These are phyloP conservation scores for Cartodere bifasciata DNA, from an alignment of 2,888 invertebrate genomes.

Conservation along the genomic window DNA sequence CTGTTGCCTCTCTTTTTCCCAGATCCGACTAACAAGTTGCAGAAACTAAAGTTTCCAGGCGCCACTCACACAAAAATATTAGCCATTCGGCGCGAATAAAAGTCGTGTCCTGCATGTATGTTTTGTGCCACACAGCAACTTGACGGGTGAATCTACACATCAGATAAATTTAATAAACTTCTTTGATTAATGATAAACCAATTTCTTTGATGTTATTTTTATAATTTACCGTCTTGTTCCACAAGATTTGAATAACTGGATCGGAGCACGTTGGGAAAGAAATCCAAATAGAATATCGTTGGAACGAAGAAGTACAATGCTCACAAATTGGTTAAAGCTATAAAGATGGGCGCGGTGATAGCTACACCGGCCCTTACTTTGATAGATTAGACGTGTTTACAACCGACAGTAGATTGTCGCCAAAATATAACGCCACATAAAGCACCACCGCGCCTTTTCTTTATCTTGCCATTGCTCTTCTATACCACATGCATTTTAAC, in stretches of 20 bases:
- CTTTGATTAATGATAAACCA: too few relatives aligned
- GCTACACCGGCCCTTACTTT: slow-evolving; percentile 18
- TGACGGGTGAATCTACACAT: slow-evolving; percentile 6
- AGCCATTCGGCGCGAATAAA: slow-evolving; percentile 4
- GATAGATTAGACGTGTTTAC: slow-evolving; percentile 25
- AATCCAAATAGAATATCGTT: too few relatives aligned
- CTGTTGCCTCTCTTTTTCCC: too few relatives aligned
- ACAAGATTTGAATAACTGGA: too few relatives aligned
- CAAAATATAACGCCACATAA: slow-evolving; percentile 12
- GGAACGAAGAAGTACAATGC: too few relatives aligned
- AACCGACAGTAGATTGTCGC: slow-evolving; percentile 18
- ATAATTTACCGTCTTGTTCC: too few relatives aligned
- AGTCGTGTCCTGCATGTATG: not conserved
- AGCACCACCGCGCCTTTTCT: too few relatives aligned
- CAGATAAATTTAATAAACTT: too few relatives aligned
- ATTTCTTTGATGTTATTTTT: too few relatives aligned
- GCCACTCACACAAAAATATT: slow-evolving; percentile 17
- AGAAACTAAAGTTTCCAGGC: slow-evolving; percentile 26
- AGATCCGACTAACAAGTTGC: slow-evolving; percentile 12
- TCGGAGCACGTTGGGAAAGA: too few relatives aligned
- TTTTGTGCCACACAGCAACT: slow-evolving; percentile 5
- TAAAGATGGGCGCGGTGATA: slow-evolving; percentile 22
- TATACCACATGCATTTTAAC: too few relatives aligned
- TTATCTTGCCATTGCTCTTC: too few relatives aligned
- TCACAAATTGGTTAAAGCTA: slow-evolving; percentile 19